phyloP scores from a whole-genome alignment of 2,888 invertebrate genomes.

The Branchellion lobata region DNA sequence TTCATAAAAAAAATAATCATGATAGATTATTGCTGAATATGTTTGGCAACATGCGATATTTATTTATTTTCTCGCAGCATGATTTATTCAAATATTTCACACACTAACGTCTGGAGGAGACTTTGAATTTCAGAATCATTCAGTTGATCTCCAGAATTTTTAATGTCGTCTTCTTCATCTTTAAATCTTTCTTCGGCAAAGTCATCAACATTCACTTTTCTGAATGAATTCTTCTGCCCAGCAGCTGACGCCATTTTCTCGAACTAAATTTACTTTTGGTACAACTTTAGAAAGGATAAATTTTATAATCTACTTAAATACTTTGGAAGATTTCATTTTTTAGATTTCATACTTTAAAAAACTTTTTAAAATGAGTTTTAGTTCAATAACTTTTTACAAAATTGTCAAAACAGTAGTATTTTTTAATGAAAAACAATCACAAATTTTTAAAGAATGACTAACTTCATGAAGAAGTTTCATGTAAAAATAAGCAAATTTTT shows the following conservation, averaged over 20 bases:
- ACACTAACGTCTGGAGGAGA: constrained; percentile 50
- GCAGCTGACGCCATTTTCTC: constrained; percentile 36
- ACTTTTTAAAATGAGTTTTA: not conserved
- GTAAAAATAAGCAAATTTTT: no score
- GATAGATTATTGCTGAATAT: no score
- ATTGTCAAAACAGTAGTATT: no score
- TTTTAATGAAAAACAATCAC: no score
- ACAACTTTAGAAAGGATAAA: not conserved
- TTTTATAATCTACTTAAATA: not conserved
- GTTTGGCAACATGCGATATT: no score
- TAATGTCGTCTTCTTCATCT: constrained; percentile 65
- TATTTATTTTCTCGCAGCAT: no score
- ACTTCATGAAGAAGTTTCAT: no score
- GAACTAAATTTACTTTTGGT: not conserved
- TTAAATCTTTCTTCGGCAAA: constrained; percentile 94
- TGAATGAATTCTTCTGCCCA: constrained; percentile 76
- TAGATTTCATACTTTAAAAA: not conserved
- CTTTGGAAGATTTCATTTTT: not conserved
- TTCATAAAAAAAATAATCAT: no score
- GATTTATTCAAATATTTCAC: not conserved
- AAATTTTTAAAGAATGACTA: no score
- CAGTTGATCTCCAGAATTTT: constrained; percentile 64
- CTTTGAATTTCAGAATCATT: constrained; percentile 50
- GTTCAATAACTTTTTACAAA: no score
- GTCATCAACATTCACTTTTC: constrained; percentile 94